Conservation (phyloP, 2,888 invertebrate species). For the Calameuta pallipes region DNA sequence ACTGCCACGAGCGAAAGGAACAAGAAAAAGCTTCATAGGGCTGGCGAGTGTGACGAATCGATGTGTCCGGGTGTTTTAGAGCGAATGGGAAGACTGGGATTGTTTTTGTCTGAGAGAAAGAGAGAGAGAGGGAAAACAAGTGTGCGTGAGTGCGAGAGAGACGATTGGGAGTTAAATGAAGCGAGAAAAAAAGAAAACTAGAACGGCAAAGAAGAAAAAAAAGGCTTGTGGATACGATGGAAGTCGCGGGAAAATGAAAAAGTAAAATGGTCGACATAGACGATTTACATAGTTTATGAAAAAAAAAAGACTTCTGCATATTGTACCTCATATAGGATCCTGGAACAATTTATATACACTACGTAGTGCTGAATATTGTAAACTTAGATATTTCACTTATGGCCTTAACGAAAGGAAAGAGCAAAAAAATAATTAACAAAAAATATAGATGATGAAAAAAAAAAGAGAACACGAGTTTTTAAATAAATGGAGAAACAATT, state of each 20-base stretch:
- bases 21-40: no score
- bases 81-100: no score
- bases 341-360: conserved; percentile 47
- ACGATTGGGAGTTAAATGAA: background rate
- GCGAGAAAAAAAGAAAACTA: conserved; percentile 24
- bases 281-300: conserved; percentile 20
- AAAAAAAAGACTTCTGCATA: conserved; percentile 37
- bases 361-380: conserved; percentile 49
- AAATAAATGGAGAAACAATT: conserved; percentile 21
- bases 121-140: no score
- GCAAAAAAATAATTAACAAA: conserved; percentile 11
- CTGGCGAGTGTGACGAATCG: no score
- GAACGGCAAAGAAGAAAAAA: background rate
- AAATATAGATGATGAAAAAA: conserved; percentile 19
- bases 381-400: conserved; percentile 60
- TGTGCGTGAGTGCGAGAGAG: no score
- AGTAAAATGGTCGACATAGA: no score
- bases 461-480: conserved; percentile 8
- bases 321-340: conserved; percentile 43
- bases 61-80: no score
- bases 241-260: no score
- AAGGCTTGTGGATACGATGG: no score
- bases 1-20: conserved; percentile 37
- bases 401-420: conserved; percentile 54
- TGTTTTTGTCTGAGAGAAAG: no score